A percentile compares a stretch with the other conserved stretches of the same genome.
These are phyloP conservation scores for Meganola albula DNA, from an alignment of 2,888 invertebrate genomes.

Conservation along the genomic window DNA sequence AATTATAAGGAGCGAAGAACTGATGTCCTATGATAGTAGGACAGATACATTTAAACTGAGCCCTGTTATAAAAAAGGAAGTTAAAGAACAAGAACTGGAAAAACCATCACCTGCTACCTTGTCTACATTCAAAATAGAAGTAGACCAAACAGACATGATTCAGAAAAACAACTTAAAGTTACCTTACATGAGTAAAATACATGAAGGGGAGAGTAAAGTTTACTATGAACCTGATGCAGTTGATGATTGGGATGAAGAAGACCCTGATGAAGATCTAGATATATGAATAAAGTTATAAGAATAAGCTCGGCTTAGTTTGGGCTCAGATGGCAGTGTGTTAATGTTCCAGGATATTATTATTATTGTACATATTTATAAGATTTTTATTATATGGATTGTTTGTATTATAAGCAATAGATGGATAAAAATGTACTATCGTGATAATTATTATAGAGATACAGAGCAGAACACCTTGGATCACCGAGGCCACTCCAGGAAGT, in stretches of 20 bases:
- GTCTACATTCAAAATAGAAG: slow-evolving; percentile 81
- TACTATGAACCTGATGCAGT: slow-evolving; percentile 86
- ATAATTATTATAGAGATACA: too few relatives aligned
- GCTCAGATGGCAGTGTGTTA: too few relatives aligned
- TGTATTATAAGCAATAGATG: too few relatives aligned
- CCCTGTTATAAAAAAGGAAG: slow-evolving; percentile 41
- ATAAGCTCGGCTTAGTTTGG: too few relatives aligned
- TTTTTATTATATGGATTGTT: too few relatives aligned
- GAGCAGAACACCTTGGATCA: too few relatives aligned
- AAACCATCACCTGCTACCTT: slow-evolving; percentile 60
- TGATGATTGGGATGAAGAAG: slow-evolving; percentile 91
- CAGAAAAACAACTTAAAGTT: slow-evolving; percentile 78
- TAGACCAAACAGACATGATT: slow-evolving; percentile 79
- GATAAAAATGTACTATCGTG: too few relatives aligned
- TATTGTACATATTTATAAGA: too few relatives aligned
- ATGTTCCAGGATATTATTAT: too few relatives aligned
- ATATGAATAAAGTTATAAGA: slow-evolving; percentile 53
- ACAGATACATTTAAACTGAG: slow-evolving; percentile 43
- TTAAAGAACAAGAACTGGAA: slow-evolving; percentile 47
- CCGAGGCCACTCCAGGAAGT: too few relatives aligned
- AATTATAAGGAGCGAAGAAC: slow-evolving; percentile 63
- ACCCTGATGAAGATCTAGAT: slow-evolving; percentile 91
- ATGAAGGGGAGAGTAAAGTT: slow-evolving; percentile 79
- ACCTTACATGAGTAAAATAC: slow-evolving; percentile 78
- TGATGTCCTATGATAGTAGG: slow-evolving; percentile 45